Conservation (phyloP, 2,113 vertebrate species). For the Plecturocebus donacophilus region DNA sequence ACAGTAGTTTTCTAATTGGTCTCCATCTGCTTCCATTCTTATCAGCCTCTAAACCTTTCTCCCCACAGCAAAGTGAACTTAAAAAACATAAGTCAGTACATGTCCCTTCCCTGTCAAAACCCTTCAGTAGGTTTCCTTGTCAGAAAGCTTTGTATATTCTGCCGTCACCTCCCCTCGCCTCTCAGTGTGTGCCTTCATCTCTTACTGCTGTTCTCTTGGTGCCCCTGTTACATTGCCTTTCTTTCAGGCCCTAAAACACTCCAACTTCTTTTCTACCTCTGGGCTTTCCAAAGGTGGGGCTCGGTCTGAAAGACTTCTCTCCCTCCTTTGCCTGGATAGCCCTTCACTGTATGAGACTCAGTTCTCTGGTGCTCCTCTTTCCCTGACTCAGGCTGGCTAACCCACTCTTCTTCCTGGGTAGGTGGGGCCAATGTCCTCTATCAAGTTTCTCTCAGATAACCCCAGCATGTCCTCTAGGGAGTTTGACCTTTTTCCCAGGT, state of each 20-base stretch:
- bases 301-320: neutral
- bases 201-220: no score
- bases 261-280: neutral
- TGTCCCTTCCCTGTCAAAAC: neutral
- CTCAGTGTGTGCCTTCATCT: rapidly evolving
- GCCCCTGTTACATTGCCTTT: neutral
- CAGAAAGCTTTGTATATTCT: neutral
- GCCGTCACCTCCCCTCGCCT: rapidly evolving
- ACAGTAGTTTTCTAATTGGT: neutral
- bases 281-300: neutral
- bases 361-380: neutral
- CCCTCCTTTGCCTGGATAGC: no score
- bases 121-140: neutral
- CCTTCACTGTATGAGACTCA: rapidly evolving
- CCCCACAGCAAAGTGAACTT: neutral
- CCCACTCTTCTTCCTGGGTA: neutral
- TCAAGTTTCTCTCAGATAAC: neutral
- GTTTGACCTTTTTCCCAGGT: no score
- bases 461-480: no score
- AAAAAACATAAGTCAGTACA: neutral
- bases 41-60: neutral
- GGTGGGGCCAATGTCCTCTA: neutral
- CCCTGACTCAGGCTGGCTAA: neutral
- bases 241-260: neutral
- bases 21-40: neutral